Conservation (phyloP, 2,888 invertebrate species). For the Phyllotreta striolata region DNA sequence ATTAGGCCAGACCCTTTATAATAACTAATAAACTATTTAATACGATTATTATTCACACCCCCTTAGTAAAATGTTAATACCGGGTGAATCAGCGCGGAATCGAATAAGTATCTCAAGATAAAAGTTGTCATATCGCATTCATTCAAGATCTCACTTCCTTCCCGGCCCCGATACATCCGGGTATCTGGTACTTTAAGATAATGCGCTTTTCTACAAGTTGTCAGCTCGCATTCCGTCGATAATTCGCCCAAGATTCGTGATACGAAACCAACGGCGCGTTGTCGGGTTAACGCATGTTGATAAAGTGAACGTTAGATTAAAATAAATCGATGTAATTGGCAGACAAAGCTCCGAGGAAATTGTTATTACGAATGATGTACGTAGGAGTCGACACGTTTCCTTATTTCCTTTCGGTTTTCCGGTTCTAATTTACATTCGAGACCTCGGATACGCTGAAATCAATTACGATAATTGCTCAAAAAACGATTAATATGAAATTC, state of each 20-base stretch:
- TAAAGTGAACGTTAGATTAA: conserved; percentile 20
- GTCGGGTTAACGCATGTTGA: conserved; percentile 11
- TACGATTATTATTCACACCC: conserved; percentile 2
- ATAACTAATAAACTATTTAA: no score
- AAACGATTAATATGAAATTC: neutral
- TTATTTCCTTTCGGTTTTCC: conserved; percentile 14
- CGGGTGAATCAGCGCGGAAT: conserved; percentile 5
- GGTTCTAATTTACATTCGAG: conserved; percentile 3
- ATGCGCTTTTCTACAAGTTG: conserved; percentile 40
- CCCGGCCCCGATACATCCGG: conserved; percentile 24
- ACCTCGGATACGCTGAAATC: neutral
- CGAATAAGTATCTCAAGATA: conserved; percentile 9
- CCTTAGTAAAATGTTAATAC: conserved; percentile 2
- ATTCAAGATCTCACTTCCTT: conserved; percentile 41
- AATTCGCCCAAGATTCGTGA: conserved; percentile 26
- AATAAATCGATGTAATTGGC: conserved; percentile 22
- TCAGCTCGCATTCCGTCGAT: conserved; percentile 21
- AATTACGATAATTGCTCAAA: neutral
- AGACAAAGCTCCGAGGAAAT: conserved; percentile 30
- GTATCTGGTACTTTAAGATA: conserved; percentile 47
- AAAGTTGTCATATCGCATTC: conserved; percentile 24
- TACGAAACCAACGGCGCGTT: neutral
- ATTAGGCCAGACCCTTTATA: no score
- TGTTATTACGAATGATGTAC: conserved; percentile 4
- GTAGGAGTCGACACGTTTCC: conserved; percentile 24